Evolutionary conservation across 2,113 vertebrate genomes (phyloP).

Genomic region (Aptenodytes forsteri): DNA sequence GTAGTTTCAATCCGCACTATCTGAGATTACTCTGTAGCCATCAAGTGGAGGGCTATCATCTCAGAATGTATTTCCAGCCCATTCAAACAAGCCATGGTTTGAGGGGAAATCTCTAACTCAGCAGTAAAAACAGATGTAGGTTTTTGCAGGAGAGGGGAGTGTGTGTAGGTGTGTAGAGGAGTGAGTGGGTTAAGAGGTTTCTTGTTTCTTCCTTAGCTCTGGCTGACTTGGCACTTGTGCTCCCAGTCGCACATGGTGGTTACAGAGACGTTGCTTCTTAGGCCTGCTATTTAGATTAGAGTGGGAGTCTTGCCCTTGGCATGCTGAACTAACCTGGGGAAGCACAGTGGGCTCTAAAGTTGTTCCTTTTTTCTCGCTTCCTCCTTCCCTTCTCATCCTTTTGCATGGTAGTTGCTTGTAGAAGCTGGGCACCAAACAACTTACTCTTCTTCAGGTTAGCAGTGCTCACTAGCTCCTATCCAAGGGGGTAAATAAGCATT

Average conservation of each 20-base stretch:
- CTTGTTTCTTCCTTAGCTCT: not conserved
- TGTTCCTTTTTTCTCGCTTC: not conserved
- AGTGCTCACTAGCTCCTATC: not conserved
- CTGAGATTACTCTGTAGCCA: not conserved
- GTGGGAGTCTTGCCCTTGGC: not conserved
- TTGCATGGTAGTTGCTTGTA: not conserved
- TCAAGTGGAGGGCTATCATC: not conserved
- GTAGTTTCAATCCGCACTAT: accelerated
- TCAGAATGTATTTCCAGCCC: not conserved
- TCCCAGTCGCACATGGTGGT: accelerated
- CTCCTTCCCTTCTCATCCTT: not conserved
- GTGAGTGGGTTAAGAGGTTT: not conserved
- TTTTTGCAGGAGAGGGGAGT: not conserved
- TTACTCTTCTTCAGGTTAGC: not conserved
- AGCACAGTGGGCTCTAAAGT: not conserved
- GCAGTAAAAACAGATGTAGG: not conserved
- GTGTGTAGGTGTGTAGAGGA: not conserved
- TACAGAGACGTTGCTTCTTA: not conserved
- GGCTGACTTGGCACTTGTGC: not conserved
- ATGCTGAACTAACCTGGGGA: not conserved
- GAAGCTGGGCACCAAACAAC: not conserved
- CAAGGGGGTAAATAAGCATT: not conserved
- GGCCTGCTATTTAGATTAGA: not conserved
- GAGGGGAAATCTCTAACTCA: not conserved
- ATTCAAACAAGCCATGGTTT: not conserved